Percentiles rank a stretch among this genome's conserved stretches.
These are phyloP conservation scores for Agapornis canus DNA, from an alignment of 2,797 vertebrate species.

Conservation along the genomic window DNA sequence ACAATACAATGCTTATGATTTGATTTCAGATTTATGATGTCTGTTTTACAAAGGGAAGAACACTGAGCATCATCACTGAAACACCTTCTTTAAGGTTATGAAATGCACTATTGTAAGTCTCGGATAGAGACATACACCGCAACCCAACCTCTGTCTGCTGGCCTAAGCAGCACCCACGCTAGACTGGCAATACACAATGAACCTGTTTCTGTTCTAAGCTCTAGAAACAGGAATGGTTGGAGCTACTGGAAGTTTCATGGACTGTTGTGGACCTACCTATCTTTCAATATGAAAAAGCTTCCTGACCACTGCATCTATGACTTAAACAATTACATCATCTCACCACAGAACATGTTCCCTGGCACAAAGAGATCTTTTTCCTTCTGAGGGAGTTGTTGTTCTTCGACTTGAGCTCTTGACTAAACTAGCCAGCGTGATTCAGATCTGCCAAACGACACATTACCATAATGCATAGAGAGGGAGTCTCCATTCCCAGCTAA, in stretches of 20 bases:
- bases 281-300: not conserved
- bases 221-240: not conserved
- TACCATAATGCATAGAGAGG: constrained; percentile 60
- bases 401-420: constrained; percentile 55
- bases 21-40: not conserved
- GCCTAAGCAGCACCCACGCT: not conserved
- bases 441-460: constrained; percentile 73
- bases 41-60: not conserved
- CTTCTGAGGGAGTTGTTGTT: constrained; percentile 72
- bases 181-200: not conserved
- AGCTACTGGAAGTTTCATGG: not conserved
- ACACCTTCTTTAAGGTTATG: not conserved
- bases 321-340: constrained; percentile 68
- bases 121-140: not conserved
- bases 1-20: not conserved
- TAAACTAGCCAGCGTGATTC: constrained; percentile 59
- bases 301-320: constrained; percentile 23
- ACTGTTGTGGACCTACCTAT: constrained; percentile 2
- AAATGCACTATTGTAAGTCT: not conserved
- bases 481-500: constrained; percentile 65
- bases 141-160: not conserved
- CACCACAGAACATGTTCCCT: constrained; percentile 63
- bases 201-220: not conserved
- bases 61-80: not conserved
- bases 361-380: constrained; percentile 72